phyloP scores from a whole-genome alignment of 2,113 vertebrate genomes.

The Apodemus speciosus region DNA sequence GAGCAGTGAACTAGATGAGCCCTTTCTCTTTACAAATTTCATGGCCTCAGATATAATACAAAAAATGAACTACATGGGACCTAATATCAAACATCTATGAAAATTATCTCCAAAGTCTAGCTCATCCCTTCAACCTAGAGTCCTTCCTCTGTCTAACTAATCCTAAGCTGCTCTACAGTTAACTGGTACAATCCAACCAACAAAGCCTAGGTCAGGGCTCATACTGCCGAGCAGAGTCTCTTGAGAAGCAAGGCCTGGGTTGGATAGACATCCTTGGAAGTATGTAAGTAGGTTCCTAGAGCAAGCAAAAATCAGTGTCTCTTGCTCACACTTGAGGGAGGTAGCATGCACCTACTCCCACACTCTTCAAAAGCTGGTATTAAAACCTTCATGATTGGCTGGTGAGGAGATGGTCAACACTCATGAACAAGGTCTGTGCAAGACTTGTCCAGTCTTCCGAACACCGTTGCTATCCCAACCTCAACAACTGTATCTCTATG shows the following conservation, averaged over 20 bases:
- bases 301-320: neutral
- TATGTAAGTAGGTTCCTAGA: neutral
- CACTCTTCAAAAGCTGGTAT: neutral
- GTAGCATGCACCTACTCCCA: neutral
- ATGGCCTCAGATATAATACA: neutral
- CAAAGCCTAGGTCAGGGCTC: neutral
- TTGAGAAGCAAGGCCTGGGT: neutral
- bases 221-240: neutral
- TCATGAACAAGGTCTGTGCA: neutral
- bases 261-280: neutral
- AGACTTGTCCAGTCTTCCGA: neutral
- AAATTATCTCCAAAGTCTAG: neutral
- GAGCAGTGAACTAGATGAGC: neutral
- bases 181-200: too few relatives aligned
- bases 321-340: neutral
- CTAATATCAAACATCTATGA: neutral
- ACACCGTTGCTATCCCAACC: neutral
- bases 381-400: neutral
- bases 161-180: neutral
- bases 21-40: neutral
- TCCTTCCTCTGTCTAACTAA: too few relatives aligned
- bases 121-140: neutral
- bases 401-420: rapidly evolving
- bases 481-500: neutral
- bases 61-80: neutral